Conservation (phyloP, 2,888 invertebrate genomes). For the Luperina nickerlii region DNA sequence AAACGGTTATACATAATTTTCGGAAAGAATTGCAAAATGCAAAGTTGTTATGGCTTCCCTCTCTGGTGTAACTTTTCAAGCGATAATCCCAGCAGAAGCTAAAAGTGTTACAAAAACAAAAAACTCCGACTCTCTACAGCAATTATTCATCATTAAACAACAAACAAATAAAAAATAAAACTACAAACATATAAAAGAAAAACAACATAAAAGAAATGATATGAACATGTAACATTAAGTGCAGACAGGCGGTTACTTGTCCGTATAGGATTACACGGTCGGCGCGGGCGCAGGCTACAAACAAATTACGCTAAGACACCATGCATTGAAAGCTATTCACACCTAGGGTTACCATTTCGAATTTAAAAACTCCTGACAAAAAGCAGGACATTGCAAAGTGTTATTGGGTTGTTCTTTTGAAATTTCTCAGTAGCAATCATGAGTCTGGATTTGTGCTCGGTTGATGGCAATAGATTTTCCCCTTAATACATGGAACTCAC, state of each 20-base stretch:
- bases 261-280: constrained; percentile 59
- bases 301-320: constrained; percentile 56
- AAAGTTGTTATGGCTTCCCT: neutral
- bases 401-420: neutral
- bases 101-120: constrained; percentile 5
- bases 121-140: neutral
- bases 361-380: neutral
- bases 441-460: too few species aligned
- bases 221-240: constrained; percentile 64
- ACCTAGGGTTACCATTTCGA: constrained; percentile 32
- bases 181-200: constrained; percentile 39
- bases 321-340: constrained; percentile 60
- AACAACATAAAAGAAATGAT: constrained; percentile 45
- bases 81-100: neutral
- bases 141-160: constrained; percentile 27
- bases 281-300: constrained; percentile 48
- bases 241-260: constrained; percentile 59
- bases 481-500: neutral
- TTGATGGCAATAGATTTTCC: neutral
- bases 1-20: neutral
- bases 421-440: neutral
- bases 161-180: constrained; percentile 42
- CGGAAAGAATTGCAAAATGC: neutral
- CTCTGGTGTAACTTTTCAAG: neutral
- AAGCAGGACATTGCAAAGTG: neutral